phyloP scores from a whole-genome alignment of 2,113 vertebrate species.

The Camelus dromedarius region DNA sequence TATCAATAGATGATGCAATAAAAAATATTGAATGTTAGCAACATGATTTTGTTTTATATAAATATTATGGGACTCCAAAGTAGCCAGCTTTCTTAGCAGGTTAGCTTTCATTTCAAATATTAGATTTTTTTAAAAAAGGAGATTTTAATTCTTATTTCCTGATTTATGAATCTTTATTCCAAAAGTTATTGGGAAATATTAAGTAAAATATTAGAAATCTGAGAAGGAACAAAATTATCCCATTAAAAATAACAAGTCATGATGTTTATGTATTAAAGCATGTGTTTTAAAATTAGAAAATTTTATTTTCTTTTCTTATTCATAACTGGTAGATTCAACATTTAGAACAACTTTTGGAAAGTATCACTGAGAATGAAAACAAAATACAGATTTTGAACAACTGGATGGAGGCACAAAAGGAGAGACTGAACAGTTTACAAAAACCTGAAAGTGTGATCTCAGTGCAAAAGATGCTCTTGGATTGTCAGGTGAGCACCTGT shows the following conservation, averaged over 20 bases:
- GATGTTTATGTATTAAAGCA: slow-evolving; percentile 31
- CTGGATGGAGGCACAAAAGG: slow-evolving; percentile 90
- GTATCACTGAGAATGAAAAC: slow-evolving; percentile 87
- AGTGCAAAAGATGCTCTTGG: slow-evolving; percentile 84
- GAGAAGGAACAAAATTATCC: not conserved
- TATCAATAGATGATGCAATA: not conserved
- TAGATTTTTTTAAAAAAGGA: not conserved
- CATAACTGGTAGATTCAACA: slow-evolving; percentile 87
- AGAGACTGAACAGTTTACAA: slow-evolving; percentile 86
- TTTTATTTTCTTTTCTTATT: not conserved
- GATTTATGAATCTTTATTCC: slow-evolving; percentile 18
- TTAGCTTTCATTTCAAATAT: slow-evolving; percentile 44
- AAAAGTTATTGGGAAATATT: not conserved
- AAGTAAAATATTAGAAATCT: not conserved
- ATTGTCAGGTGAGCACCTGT: slow-evolving; percentile 88
- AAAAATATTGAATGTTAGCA: slow-evolving; percentile 10
- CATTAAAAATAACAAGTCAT: not conserved
- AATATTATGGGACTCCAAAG: not conserved
- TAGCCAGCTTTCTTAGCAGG: not conserved
- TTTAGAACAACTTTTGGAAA: slow-evolving; percentile 89
- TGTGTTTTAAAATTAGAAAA: not conserved
- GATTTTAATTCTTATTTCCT: slow-evolving; percentile 3
- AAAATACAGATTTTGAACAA: slow-evolving; percentile 86
- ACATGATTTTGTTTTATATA: not conserved
- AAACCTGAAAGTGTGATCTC: slow-evolving; percentile 86